These are phyloP conservation scores for Eristalis tenax DNA, from an alignment of 2,888 invertebrate genomes.

Conservation along the genomic window DNA sequence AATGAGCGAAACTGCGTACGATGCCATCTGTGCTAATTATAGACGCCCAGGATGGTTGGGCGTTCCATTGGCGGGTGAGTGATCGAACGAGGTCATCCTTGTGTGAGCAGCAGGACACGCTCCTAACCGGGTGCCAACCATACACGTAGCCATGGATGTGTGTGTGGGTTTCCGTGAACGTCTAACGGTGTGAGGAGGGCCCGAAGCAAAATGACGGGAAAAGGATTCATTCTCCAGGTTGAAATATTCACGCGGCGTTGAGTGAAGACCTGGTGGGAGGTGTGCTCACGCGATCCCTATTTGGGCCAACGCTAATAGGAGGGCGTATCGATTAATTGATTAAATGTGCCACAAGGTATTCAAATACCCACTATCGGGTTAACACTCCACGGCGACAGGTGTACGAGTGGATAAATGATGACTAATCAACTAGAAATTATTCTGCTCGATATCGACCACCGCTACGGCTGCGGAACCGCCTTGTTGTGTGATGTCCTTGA, in stretches of 20 bases:
- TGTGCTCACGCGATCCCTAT: conserved; percentile 57
- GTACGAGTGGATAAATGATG: not conserved
- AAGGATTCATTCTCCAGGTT: conserved; percentile 50
- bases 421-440: conserved; percentile 28
- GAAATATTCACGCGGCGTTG: conserved; percentile 52
- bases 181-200: conserved; percentile 24
- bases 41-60: conserved; percentile 5
- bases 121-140: conserved; percentile 31
- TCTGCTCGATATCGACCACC: not conserved
- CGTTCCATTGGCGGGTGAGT: not conserved
- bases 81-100: conserved; percentile 31
- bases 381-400: not conserved
- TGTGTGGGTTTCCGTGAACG: not conserved
- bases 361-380: conserved; percentile 10
- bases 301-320: conserved; percentile 43
- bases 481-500: not conserved
- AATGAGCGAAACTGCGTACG: conserved; percentile 2
- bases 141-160: not conserved
- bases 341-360: conserved; percentile 37
- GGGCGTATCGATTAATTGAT: conserved; percentile 69
- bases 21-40: conserved; percentile 61
- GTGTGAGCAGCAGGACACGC: conserved; percentile 17
- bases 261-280: not conserved
- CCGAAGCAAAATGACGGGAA: conserved; percentile 16
- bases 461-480: not conserved